A percentile compares a stretch with the other conserved stretches of the same genome.
These are phyloP conservation scores for Diplolepis rosae DNA, from an alignment of 2,888 invertebrate species.

Conservation along the genomic window DNA sequence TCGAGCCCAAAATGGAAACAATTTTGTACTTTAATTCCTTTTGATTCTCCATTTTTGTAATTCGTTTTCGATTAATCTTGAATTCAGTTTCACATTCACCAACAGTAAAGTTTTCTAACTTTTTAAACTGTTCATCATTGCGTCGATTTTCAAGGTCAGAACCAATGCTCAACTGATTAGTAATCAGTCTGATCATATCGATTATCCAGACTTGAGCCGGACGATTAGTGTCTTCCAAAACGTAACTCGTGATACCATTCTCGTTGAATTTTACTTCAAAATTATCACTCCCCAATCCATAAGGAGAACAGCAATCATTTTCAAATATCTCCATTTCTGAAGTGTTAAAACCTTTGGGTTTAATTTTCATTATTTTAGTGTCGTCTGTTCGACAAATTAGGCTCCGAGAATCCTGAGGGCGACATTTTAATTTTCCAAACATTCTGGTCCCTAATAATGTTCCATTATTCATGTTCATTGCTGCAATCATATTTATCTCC, in stretches of 20 bases:
- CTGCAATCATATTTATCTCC: slow-evolving; percentile 49
- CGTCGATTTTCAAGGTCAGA: slow-evolving; percentile 35
- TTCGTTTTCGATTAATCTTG: slow-evolving; percentile 39
- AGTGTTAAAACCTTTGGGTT: slow-evolving; percentile 42
- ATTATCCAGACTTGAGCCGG: slow-evolving; percentile 41
- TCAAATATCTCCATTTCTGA: slow-evolving; percentile 33
- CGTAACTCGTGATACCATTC: slow-evolving; percentile 48
- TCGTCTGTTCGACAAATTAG: slow-evolving; percentile 49
- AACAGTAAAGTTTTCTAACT: slow-evolving; percentile 52
- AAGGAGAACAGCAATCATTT: slow-evolving; percentile 40
- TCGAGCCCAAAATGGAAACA: slow-evolving; percentile 40
- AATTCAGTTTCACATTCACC: slow-evolving; percentile 53
- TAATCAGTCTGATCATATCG: slow-evolving; percentile 53
- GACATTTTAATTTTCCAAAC: slow-evolving; percentile 49
- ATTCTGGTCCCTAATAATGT: slow-evolving; percentile 47
- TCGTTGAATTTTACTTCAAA: slow-evolving; percentile 54
- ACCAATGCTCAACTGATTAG: slow-evolving; percentile 56
- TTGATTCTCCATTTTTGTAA: slow-evolving; percentile 21
- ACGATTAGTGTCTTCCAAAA: slow-evolving; percentile 46
- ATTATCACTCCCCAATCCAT: slow-evolving; percentile 40
- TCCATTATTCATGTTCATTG: slow-evolving; percentile 46
- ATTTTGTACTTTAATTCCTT: slow-evolving; percentile 8
- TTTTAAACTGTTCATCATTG: slow-evolving; percentile 46
- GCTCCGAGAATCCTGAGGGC: slow-evolving; percentile 47
- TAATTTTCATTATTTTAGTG: slow-evolving; percentile 45